These are phyloP conservation scores for Sciaenops ocellatus DNA, from an alignment of 2,797 vertebrate species.

Conservation along the genomic window DNA sequence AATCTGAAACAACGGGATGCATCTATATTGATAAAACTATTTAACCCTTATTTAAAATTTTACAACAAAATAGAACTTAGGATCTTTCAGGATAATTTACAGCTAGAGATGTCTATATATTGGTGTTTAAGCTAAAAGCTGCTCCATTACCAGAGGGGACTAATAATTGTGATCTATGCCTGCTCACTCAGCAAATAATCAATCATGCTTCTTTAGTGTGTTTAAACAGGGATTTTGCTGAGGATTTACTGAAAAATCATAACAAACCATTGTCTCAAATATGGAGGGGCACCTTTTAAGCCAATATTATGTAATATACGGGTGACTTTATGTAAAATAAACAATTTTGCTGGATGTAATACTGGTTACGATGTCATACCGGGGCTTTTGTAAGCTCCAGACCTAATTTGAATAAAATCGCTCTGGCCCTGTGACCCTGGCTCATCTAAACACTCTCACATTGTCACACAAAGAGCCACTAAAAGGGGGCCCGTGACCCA, in stretches of 20 bases:
- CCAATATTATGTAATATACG: conserved; percentile 11
- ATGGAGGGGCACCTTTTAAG: not conserved
- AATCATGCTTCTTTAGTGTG: conserved; percentile 67
- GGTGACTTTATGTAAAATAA: conserved; percentile 21
- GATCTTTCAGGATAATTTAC: conserved; percentile 49
- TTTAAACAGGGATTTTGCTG: conserved; percentile 48
- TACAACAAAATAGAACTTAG: conserved; percentile 41
- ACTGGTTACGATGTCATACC: not conserved
- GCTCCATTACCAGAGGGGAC: conserved; percentile 55
- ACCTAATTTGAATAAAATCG: conserved; percentile 58
- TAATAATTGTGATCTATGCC: conserved; percentile 70
- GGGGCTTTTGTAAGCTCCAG: conserved; percentile 42
- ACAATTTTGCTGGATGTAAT: conserved; percentile 25
- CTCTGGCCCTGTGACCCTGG: conserved; percentile 46
- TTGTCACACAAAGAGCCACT: conserved; percentile 54
- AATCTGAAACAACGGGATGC: conserved; percentile 38
- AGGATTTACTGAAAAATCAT: conserved; percentile 40
- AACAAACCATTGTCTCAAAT: conserved; percentile 23
- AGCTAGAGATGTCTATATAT: conserved; percentile 46
- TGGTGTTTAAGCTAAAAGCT: conserved; percentile 69
- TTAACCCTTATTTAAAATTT: conserved; percentile 45
- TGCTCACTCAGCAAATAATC: conserved; percentile 71
- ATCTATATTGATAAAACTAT: conserved; percentile 42
- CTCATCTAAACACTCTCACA: conserved; percentile 45
- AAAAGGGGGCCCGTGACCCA: conserved; percentile 54